These are phyloP conservation scores for Drosophila jambulina DNA, from an alignment of 1,140 invertebrate genomes.

Conservation along the genomic window DNA sequence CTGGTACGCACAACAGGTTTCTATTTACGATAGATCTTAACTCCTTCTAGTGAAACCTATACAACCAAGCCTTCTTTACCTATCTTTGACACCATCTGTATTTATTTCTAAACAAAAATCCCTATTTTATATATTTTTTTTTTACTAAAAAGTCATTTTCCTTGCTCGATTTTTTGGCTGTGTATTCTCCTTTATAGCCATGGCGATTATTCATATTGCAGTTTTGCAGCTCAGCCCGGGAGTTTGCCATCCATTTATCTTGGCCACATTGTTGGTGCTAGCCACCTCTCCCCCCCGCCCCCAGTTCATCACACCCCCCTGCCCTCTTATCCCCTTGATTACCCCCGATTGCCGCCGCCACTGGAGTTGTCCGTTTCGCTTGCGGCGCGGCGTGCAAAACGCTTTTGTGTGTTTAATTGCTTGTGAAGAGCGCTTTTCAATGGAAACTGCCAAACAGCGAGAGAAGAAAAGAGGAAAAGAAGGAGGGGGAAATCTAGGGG, in stretches of 20 bases:
- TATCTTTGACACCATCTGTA: no score
- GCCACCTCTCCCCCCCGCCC: background rate
- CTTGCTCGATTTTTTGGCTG: background rate
- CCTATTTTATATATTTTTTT: background rate
- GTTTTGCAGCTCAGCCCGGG: slow-evolving; percentile 48
- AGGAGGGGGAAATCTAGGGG: background rate
- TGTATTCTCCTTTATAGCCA: slow-evolving; percentile 19
- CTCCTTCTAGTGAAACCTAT: no score
- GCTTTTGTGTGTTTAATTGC: slow-evolving; percentile 84
- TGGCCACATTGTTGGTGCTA: slow-evolving; percentile 73
- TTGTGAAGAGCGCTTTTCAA: slow-evolving; percentile 83
- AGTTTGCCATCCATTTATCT: slow-evolving; percentile 80
- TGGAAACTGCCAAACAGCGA: slow-evolving; percentile 68
- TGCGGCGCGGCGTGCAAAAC: slow-evolving; percentile 73
- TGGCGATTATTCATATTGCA: slow-evolving; percentile 79
- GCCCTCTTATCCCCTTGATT: background rate
- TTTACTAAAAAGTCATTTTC: background rate
- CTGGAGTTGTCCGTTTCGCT: slow-evolving; percentile 59
- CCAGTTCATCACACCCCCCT: background rate
- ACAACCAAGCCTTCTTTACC: rapidly evolving
- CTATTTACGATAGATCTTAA: background rate
- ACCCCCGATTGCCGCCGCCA: background rate
- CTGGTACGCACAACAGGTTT: background rate
- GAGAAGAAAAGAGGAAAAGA: slow-evolving; percentile 22
- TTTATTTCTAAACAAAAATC: no score